Percentiles rank a stretch among this genome's conserved stretches.
These are phyloP conservation scores for Microcebus griseorufus DNA, from an alignment of 2,113 vertebrate genomes.

Conservation along the genomic window DNA sequence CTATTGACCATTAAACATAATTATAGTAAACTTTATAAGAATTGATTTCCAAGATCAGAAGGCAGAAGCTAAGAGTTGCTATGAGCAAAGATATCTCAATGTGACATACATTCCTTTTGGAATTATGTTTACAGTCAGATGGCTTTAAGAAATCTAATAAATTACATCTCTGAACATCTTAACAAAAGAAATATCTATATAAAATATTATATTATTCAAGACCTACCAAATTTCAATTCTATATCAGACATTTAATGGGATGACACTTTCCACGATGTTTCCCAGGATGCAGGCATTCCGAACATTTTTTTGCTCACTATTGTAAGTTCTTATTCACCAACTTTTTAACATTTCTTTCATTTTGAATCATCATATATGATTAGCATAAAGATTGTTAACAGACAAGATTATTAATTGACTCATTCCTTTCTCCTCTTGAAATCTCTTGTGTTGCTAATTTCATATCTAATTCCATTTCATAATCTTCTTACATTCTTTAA, in stretches of 20 bases:
- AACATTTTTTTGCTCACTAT: background rate
- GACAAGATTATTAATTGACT: background rate
- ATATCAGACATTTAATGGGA: background rate
- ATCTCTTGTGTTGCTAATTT: background rate
- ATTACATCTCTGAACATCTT: background rate
- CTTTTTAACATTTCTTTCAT: background rate
- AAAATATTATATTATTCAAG: background rate
- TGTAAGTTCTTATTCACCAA: background rate
- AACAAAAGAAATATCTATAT: background rate
- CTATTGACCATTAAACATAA: background rate
- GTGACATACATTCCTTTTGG: background rate
- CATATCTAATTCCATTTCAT: background rate
- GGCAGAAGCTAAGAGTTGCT: background rate
- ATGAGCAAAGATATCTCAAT: background rate
- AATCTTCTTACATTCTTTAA: background rate
- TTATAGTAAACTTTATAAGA: background rate
- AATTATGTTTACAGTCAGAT: background rate
- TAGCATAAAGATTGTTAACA: background rate
- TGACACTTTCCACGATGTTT: background rate
- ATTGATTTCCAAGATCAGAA: background rate
- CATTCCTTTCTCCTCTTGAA: background rate
- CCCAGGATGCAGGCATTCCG: background rate
- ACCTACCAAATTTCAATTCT: background rate
- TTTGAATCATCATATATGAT: background rate
- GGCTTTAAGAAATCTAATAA: background rate